Conservation (phyloP, 2,113 vertebrate genomes). For the Orthonyx spaldingii region DNA sequence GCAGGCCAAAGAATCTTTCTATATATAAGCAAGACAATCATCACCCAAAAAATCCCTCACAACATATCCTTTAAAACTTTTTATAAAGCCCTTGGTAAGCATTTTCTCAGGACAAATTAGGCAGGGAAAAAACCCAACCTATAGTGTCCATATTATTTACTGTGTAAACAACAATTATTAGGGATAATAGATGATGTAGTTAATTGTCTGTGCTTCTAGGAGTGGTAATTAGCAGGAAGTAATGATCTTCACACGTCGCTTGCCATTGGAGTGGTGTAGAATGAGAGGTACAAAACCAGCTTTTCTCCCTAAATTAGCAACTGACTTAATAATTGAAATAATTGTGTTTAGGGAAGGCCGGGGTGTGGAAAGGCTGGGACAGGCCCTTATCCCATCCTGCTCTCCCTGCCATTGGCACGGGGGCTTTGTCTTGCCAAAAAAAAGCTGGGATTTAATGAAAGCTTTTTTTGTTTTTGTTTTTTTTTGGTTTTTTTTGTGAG, state of each 20-base stretch:
- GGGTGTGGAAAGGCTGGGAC: not conserved
- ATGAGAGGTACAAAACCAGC: not conserved
- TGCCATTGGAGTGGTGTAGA: not conserved
- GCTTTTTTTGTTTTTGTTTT: no score
- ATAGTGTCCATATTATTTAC: not conserved
- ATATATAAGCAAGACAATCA: not conserved
- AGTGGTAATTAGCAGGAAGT: not conserved
- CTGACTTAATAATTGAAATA: not conserved
- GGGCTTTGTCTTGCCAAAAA: not conserved
- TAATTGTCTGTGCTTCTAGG: not conserved
- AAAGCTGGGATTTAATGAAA: not conserved
- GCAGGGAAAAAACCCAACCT: not conserved
- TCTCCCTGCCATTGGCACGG: fast-evolving
- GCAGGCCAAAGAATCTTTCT: not conserved
- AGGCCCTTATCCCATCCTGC: fast-evolving
- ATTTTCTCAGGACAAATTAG: not conserved
- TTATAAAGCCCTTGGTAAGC: not conserved
- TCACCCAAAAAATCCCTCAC: not conserved
- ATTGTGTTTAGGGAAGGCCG: not conserved
- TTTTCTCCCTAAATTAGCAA: not conserved
- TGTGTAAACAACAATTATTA: slow-evolving; percentile 33
- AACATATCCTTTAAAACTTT: not conserved
- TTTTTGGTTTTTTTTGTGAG: not conserved
- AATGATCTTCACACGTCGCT: slow-evolving; percentile 1
- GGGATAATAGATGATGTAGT: not conserved